These are phyloP conservation scores for Peribatodes rhomboidaria DNA, from an alignment of 2,888 invertebrate genomes.

Conservation along the genomic window DNA sequence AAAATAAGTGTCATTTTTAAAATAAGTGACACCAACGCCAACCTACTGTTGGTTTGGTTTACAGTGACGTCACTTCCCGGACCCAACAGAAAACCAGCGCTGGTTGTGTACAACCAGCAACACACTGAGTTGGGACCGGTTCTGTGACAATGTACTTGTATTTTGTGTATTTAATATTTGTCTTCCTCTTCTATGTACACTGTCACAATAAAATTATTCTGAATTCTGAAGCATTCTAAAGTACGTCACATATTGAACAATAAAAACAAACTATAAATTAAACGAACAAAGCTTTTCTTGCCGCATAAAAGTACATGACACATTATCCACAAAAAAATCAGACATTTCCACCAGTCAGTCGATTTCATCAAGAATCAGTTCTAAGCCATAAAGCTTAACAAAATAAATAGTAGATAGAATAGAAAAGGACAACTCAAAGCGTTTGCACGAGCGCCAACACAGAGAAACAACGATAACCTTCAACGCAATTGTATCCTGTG, in stretches of 20 bases:
- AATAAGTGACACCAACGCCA: too few species aligned
- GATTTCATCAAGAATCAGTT: conserved; percentile 5
- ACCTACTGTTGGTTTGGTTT: too few species aligned
- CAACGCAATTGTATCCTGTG: conserved; percentile 2
- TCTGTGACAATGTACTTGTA: too few species aligned
- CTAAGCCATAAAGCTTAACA: conserved; percentile 2
- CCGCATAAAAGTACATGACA: background rate
- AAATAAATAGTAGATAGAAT: background rate
- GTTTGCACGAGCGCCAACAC: background rate
- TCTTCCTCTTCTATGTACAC: too few species aligned
- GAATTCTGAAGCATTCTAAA: too few species aligned
- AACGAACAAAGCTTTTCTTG: conserved; percentile 2
- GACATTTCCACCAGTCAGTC: conserved; percentile 4
- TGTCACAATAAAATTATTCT: too few species aligned
- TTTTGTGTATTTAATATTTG: too few species aligned
- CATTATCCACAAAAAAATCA: background rate
- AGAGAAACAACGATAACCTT: background rate
- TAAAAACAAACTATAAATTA: background rate
- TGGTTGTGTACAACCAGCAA: too few species aligned
- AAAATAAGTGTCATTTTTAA: too few species aligned
- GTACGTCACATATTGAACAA: background rate
- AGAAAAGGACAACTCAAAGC: background rate
- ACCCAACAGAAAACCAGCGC: too few species aligned
- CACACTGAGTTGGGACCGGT: too few species aligned
- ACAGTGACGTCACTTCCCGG: too few species aligned